A percentile compares a stretch with the other conserved stretches of the same genome.
Evolutionary conservation across 2,888 invertebrate species (phyloP).

Genomic region (Fragum sueziense): DNA sequence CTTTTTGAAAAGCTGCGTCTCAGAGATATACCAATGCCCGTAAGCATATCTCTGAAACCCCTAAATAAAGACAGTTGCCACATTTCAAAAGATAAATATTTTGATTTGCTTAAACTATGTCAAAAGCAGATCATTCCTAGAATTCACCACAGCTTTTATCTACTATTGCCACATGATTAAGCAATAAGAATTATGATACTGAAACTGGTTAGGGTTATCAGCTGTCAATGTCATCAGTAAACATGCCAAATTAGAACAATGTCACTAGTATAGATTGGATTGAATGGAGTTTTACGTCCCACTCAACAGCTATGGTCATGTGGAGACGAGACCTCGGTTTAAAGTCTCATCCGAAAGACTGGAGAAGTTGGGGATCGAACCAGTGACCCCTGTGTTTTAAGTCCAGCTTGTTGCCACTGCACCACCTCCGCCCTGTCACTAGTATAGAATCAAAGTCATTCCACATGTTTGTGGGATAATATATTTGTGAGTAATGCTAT

Average conservation of each 20-base stretch:
- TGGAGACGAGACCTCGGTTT: too few species aligned
- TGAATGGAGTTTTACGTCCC: too few species aligned
- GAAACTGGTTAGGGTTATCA: not conserved
- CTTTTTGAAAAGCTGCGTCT: not conserved
- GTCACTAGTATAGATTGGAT: too few species aligned
- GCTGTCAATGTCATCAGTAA: not conserved
- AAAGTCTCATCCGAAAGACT: too few species aligned
- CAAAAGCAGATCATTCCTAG: slow-evolving; percentile 3
- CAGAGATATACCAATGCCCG: not conserved
- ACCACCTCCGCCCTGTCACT: too few species aligned
- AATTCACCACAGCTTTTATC: too few species aligned
- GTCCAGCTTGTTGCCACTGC: not conserved
- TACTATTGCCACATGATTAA: too few species aligned
- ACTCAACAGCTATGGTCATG: too few species aligned
- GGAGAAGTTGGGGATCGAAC: slow-evolving; percentile 26
- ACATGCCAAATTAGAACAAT: not conserved
- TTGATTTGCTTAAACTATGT: not conserved
- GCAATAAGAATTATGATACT: too few species aligned
- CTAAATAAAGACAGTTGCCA: not conserved
- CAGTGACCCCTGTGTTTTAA: slow-evolving; percentile 10
- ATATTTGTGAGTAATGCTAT: not conserved
- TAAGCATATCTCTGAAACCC: not conserved
- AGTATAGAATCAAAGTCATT: too few species aligned
- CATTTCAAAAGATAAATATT: not conserved
- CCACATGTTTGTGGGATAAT: too few species aligned